Conservation (phyloP, 2,888 invertebrate genomes). For the Parascotia fuliginaria region DNA sequence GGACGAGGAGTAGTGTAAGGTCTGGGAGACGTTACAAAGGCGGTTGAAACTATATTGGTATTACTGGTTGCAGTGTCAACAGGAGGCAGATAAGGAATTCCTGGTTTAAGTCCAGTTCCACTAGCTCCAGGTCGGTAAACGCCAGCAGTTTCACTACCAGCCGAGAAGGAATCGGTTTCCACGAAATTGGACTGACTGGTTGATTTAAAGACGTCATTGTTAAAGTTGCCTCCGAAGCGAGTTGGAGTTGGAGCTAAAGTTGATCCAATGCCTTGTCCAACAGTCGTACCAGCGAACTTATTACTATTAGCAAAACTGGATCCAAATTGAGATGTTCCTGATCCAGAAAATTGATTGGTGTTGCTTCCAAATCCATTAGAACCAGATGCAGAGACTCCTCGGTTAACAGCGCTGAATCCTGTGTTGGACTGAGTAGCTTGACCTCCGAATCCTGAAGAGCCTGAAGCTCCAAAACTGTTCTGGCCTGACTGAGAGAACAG, state of each 20-base stretch:
- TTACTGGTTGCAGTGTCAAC: conserved; percentile 63
- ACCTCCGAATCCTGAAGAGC: conserved; percentile 13
- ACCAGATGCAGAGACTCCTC: conserved; percentile 18
- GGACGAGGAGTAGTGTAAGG: conserved; percentile 51
- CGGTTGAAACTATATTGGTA: conserved; percentile 61
- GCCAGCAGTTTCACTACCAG: conserved; percentile 67
- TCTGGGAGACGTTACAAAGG: conserved; percentile 49
- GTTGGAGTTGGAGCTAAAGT: conserved; percentile 49
- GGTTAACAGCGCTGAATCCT: conserved; percentile 22
- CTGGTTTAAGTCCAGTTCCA: conserved; percentile 70
- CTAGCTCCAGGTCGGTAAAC: conserved; percentile 66
- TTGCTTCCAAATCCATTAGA: conserved; percentile 20
- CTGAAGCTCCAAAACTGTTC: conserved; percentile 9
- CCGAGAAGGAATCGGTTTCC: conserved; percentile 67
- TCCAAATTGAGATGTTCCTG: conserved; percentile 25
- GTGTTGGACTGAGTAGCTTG: conserved; percentile 7
- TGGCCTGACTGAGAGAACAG: conserved; percentile 51
- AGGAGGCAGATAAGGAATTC: conserved; percentile 80
- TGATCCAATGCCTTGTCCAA: conserved; percentile 35
- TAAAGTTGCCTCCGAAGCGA: conserved; percentile 50
- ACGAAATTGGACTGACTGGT: conserved; percentile 72
- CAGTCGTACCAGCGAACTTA: conserved; percentile 27
- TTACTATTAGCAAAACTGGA: conserved; percentile 20
- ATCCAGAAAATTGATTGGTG: conserved; percentile 27
- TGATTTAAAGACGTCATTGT: conserved; percentile 60